Percentiles rank a stretch among this genome's conserved stretches.
These are phyloP conservation scores for Triplophysa yarkandensis DNA, from an alignment of 2,797 vertebrate genomes.

Conservation along the genomic window DNA sequence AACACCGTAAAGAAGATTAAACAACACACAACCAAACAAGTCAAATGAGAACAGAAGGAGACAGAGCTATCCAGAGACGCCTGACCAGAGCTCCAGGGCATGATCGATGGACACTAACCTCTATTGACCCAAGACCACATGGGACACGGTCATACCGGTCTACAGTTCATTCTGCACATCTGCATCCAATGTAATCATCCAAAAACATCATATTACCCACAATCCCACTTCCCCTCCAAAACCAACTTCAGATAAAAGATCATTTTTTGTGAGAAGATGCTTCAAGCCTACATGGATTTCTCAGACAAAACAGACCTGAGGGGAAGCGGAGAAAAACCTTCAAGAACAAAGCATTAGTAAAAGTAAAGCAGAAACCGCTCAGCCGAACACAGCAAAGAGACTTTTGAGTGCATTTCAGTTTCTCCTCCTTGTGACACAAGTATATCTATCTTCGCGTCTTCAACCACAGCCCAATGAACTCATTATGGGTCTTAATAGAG, in stretches of 20 bases:
- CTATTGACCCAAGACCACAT: conserved; percentile 75
- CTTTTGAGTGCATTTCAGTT: conserved; percentile 25
- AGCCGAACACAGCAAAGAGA: conserved; percentile 27
- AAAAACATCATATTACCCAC: conserved; percentile 33
- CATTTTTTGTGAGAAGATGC: conserved; percentile 8
- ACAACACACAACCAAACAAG: conserved; percentile 36
- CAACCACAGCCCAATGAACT: conserved; percentile 17
- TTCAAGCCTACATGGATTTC: conserved; percentile 2
- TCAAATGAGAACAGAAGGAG: conserved; percentile 54
- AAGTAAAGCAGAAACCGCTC: conserved; percentile 28
- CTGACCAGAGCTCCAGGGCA: conserved; percentile 78
- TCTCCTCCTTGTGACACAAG: conserved; percentile 31
- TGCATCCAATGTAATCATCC: conserved; percentile 36
- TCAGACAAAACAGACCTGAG: conserved; percentile 17
- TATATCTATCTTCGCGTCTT: conserved; percentile 25
- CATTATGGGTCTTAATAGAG: conserved; percentile 47
- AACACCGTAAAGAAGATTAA: conserved; percentile 42
- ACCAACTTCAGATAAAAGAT: conserved; percentile 24
- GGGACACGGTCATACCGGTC: conserved; percentile 48
- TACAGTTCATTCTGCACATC: conserved; percentile 38
- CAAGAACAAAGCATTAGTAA: conserved; percentile 20
- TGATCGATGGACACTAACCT: conserved; percentile 84
- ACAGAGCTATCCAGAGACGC: conserved; percentile 69
- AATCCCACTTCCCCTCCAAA: conserved; percentile 10
- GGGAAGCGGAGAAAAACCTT: conserved; percentile 4